Evolutionary conservation across 2,797 vertebrate genomes (phyloP).

Genomic region (Neosalanx taihuensis): DNA sequence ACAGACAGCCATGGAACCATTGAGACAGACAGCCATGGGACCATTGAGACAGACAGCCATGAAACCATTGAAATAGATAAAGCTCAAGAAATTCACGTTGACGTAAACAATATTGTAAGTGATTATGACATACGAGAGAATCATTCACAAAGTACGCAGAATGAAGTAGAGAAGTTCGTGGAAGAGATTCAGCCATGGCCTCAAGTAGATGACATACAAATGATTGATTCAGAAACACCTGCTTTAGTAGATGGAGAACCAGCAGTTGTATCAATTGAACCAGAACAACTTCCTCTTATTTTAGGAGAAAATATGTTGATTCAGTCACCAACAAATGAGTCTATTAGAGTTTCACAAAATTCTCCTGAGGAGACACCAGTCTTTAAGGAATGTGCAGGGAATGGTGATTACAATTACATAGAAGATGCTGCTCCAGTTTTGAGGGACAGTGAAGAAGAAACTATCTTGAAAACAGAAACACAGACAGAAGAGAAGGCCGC

Average conservation of each 20-base stretch:
- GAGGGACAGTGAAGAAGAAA: conserved; percentile 15
- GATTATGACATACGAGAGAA: conserved; percentile 23
- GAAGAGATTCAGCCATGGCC: conserved; percentile 24
- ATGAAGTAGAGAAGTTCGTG: conserved; percentile 55
- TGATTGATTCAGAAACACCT: conserved; percentile 37
- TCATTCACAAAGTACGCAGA: not conserved
- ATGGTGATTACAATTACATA: conserved; percentile 10
- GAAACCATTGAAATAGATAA: conserved; percentile 25
- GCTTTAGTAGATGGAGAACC: conserved; percentile 47
- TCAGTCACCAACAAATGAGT: conserved; percentile 30
- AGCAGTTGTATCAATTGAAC: conserved; percentile 31
- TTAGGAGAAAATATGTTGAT: conserved; percentile 1
- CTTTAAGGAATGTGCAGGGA: conserved; percentile 34
- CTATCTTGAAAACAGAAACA: conserved; percentile 35
- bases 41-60: too few species aligned
- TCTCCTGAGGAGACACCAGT: conserved; percentile 22
- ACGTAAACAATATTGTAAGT: conserved; percentile 15
- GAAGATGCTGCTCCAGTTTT: conserved; percentile 26
- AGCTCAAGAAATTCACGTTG: conserved; percentile 21
- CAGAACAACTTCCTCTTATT: conserved; percentile 32
- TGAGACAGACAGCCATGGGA: too few species aligned
- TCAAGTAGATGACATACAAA: conserved; percentile 40
- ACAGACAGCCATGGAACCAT: too few species aligned
- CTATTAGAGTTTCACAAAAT: conserved; percentile 35
- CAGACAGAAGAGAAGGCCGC: conserved; percentile 15